phyloP scores from a whole-genome alignment of 2,888 invertebrate species.

The Syrista parreyssii region DNA sequence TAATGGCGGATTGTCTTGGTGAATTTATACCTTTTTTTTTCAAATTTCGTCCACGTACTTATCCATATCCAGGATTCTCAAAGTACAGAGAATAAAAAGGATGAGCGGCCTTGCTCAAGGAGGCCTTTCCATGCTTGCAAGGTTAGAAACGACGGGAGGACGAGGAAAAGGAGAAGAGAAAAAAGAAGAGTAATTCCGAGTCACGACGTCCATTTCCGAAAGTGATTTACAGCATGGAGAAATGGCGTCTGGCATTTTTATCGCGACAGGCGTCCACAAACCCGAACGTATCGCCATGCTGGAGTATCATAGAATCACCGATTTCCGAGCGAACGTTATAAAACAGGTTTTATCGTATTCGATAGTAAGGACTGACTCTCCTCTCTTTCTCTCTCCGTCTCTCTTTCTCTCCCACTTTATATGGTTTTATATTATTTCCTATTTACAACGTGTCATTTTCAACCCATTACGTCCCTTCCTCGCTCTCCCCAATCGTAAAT shows the following conservation, averaged over 20 bases:
- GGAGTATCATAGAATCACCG: background rate
- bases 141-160: background rate
- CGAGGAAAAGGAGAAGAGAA: background rate
- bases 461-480: background rate
- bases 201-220: background rate
- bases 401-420: background rate
- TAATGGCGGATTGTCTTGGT: background rate
- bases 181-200: background rate
- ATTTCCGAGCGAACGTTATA: slow-evolving; percentile 6
- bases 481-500: background rate
- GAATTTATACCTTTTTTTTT: background rate
- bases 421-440: background rate
- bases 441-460: background rate
- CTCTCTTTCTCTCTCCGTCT: background rate
- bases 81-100: background rate
- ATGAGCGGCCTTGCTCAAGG: background rate
- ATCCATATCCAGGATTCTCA: background rate
- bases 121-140: background rate
- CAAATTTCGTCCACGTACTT: background rate
- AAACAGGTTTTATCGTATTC: slow-evolving; percentile 4
- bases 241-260: slow-evolving; percentile 10
- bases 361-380: background rate
- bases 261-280: slow-evolving; percentile 8
- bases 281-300: background rate
- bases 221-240: slow-evolving; percentile 3